These are phyloP conservation scores for Xerus rutilus DNA, from an alignment of 2,797 vertebrate genomes.

Conservation along the genomic window DNA sequence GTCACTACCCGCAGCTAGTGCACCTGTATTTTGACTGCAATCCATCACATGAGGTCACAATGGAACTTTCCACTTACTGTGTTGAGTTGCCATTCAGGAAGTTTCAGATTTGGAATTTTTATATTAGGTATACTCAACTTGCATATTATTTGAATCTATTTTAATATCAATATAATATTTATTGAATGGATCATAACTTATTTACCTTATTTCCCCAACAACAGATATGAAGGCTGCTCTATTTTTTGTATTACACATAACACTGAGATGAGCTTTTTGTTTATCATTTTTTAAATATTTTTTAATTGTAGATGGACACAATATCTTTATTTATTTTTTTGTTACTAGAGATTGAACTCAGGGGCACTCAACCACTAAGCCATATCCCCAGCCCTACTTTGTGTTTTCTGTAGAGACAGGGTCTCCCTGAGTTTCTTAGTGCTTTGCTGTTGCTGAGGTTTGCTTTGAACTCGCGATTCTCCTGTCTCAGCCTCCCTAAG, in stretches of 20 bases:
- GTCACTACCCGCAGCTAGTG: background rate
- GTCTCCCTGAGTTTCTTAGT: too few species aligned
- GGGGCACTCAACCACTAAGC: too few species aligned
- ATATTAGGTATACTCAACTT: background rate
- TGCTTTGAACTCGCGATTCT: too few species aligned
- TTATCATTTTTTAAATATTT: constrained; percentile 25
- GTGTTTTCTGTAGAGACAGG: too few species aligned
- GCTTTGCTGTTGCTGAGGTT: too few species aligned
- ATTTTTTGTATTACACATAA: constrained; percentile 34
- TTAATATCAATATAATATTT: constrained; percentile 4
- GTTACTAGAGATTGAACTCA: too few species aligned
- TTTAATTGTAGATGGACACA: too few species aligned
- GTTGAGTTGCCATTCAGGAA: background rate
- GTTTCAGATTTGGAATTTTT: background rate
- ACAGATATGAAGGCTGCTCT: background rate
- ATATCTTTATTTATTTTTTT: too few species aligned
- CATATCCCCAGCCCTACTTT: too few species aligned
- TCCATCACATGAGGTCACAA: background rate
- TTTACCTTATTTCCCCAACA: constrained; percentile 44
- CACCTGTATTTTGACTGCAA: background rate
- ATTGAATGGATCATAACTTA: constrained; percentile 16
- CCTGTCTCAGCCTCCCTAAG: too few species aligned
- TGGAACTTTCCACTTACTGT: background rate
- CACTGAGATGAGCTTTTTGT: background rate
- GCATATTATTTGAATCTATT: constrained; percentile 56